phyloP scores from a whole-genome alignment of 2,797 vertebrate species.

The Siniperca undulata region DNA sequence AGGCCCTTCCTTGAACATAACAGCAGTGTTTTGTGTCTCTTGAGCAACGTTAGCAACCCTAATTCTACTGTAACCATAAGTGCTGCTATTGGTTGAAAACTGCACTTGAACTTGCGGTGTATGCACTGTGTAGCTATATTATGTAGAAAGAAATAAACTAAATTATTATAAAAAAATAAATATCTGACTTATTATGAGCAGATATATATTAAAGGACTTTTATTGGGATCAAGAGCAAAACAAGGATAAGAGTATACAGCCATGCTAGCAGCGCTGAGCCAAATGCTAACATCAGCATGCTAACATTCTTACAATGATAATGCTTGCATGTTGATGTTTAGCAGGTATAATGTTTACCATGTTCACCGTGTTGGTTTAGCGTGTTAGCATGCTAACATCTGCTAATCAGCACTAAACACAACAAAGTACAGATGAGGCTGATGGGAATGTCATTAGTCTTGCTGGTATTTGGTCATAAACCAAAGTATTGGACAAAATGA shows the following conservation, averaged over 20 bases:
- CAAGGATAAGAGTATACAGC: neutral
- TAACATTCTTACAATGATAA: neutral
- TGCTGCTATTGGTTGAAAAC: neutral
- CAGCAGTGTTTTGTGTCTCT: neutral
- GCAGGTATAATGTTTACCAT: neutral
- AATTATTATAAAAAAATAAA: neutral
- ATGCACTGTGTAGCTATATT: neutral
- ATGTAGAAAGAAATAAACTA: neutral
- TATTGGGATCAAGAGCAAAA: neutral
- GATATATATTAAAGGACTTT: neutral
- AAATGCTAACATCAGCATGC: neutral
- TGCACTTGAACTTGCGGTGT: neutral
- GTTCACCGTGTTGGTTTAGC: neutral
- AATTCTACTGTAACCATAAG: neutral
- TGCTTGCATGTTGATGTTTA: neutral
- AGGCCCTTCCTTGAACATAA: neutral
- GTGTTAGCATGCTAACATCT: neutral
- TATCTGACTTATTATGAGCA: neutral
- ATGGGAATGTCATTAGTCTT: neutral
- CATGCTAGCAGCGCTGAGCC: neutral
- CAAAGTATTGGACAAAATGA: neutral
- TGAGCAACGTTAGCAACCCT: neutral
- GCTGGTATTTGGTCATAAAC: neutral
- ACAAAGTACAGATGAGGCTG: neutral
- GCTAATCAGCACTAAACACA: neutral